A percentile compares a stretch with the other conserved stretches of the same genome.
Conservation (phyloP, 2,113 vertebrate genomes). For the Condylura cristata region DNA sequence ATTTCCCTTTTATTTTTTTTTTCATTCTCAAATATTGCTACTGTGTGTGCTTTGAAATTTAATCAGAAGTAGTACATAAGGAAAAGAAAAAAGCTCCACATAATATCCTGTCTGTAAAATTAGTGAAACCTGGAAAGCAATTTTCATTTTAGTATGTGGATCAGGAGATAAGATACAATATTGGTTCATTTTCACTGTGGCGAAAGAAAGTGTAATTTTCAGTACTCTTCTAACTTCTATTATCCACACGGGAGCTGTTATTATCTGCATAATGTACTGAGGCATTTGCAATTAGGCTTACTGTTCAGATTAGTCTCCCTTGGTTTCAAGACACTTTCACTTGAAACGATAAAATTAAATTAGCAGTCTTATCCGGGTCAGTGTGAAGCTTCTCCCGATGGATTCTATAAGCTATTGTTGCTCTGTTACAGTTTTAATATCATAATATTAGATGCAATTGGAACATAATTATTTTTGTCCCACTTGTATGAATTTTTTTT, state of each 20-base stretch:
- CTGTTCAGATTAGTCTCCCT: constrained; percentile 76
- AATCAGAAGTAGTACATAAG: constrained; percentile 47
- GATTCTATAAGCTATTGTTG: constrained; percentile 40
- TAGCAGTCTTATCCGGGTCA: constrained; percentile 63
- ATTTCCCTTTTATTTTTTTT: not conserved
- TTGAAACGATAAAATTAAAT: constrained; percentile 81
- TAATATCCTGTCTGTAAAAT: constrained; percentile 63
- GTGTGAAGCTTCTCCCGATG: constrained; percentile 36
- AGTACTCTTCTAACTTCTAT: constrained; percentile 72
- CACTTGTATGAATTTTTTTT: not conserved
- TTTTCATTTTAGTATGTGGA: constrained; percentile 63
- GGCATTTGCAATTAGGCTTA: constrained; percentile 75
- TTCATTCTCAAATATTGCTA: constrained; percentile 34
- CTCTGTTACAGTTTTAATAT: not conserved
- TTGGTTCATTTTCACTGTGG: constrained; percentile 66
- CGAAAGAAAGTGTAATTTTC: constrained; percentile 77
- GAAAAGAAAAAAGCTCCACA: not conserved
- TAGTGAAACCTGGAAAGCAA: constrained; percentile 74
- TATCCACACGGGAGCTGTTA: constrained; percentile 72
- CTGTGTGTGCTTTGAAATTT: constrained; percentile 51
- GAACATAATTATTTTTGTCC: not conserved
- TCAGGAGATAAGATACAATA: constrained; percentile 66
- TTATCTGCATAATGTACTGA: constrained; percentile 81
- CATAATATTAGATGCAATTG: not conserved
- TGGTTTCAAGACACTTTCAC: constrained; percentile 76